Evolutionary conservation across 1,140 invertebrate genomes (phyloP).

Genomic region (Caenorhabditis brenneri): DNA sequence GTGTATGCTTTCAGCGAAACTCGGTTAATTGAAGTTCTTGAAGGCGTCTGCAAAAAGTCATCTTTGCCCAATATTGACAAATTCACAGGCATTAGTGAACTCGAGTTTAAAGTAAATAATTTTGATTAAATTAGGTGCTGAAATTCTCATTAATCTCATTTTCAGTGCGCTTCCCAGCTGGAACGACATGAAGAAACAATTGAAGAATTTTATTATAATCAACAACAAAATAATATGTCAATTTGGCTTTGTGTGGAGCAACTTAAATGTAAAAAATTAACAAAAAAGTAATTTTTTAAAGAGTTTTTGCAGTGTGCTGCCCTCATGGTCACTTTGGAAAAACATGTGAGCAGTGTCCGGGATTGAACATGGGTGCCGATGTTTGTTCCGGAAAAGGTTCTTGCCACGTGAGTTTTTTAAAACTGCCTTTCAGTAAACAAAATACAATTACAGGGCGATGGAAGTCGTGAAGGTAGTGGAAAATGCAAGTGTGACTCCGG

Average conservation of each 20-base stretch:
- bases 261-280: conserved; percentile 74
- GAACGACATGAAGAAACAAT: conserved; percentile 83
- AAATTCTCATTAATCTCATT: conserved; percentile 53
- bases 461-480: conserved; percentile 90
- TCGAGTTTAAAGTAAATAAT: conserved; percentile 64
- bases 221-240: conserved; percentile 78
- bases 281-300: background rate
- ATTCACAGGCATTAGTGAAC: conserved; percentile 59
- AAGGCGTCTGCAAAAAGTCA: conserved; percentile 73
- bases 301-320: conserved; percentile 80
- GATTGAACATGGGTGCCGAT: conserved; percentile 79
- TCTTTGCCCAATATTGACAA: conserved; percentile 53
- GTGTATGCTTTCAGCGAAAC: conserved; percentile 78
- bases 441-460: conserved; percentile 80
- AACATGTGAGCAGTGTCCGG: conserved; percentile 83
- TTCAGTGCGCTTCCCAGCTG: conserved; percentile 82
- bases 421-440: background rate
- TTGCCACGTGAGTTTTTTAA: conserved; percentile 78
- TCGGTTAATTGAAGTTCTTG: conserved; percentile 86
- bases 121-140: background rate
- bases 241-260: conserved; percentile 84
- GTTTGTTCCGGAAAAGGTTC: conserved; percentile 82
- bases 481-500: conserved; percentile 85
- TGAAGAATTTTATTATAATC: conserved; percentile 88
- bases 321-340: conserved; percentile 84